Percentiles rank a stretch among this genome's conserved stretches.
Evolutionary conservation across 2,888 invertebrate species (phyloP).

Genomic region (Ichneumoninae sp.): DNA sequence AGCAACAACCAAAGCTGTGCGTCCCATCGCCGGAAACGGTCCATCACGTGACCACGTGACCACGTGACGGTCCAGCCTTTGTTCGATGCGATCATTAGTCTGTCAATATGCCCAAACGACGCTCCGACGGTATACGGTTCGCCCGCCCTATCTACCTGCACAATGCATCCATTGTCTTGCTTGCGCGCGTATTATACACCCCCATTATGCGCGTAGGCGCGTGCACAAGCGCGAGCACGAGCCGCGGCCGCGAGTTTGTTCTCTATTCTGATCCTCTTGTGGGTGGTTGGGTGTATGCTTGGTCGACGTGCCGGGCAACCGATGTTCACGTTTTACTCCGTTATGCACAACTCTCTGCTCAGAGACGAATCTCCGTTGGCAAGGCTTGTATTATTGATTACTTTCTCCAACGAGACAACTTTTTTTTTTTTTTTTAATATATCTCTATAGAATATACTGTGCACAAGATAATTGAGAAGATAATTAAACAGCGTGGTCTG

Average conservation of each 20-base stretch:
- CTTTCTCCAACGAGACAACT: neutral
- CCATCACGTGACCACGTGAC: conserved; percentile 84
- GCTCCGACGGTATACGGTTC: conserved; percentile 76
- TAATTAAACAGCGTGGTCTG: neutral
- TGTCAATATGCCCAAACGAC: conserved; percentile 84
- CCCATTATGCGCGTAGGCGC: conserved; percentile 82
- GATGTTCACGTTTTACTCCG: conserved; percentile 50
- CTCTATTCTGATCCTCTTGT: conserved; percentile 49
- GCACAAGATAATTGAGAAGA: neutral
- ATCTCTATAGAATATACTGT: neutral
- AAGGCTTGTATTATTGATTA: conserved; percentile 6
- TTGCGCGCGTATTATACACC: conserved; percentile 82
- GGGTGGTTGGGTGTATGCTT: conserved; percentile 58
- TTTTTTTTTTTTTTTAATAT: neutral
- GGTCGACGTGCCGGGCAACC: conserved; percentile 56
- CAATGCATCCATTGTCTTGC: conserved; percentile 84
- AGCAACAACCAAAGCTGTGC: conserved; percentile 70
- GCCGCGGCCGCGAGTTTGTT: conserved; percentile 63
- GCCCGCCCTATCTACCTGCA: conserved; percentile 80
- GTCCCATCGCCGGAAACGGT: conserved; percentile 82
- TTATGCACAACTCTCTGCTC: neutral
- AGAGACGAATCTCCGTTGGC: conserved; percentile 34
- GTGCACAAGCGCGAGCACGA: conserved; percentile 76
- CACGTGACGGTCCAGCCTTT: conserved; percentile 83
- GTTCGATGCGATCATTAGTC: conserved; percentile 84